A percentile compares a stretch with the other conserved stretches of the same genome.
These are phyloP conservation scores for Tragelaphus buxtoni DNA, from an alignment of 2,113 vertebrate species.

Conservation along the genomic window DNA sequence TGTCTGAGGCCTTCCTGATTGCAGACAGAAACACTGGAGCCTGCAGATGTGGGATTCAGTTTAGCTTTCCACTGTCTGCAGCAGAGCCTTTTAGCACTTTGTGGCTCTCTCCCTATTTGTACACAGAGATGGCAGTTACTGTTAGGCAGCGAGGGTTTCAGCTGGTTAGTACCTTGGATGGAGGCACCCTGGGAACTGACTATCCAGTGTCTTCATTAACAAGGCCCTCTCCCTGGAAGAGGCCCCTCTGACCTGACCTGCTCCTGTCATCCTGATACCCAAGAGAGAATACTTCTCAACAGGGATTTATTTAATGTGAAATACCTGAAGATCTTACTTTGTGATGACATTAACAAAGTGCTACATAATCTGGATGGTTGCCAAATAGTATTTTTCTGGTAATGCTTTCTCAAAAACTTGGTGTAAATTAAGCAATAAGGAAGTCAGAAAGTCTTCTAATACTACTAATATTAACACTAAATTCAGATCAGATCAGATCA, in stretches of 20 bases:
- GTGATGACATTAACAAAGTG: not conserved
- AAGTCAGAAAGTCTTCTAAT: conserved; percentile 5
- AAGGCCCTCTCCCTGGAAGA: not conserved
- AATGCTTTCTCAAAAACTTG: not conserved
- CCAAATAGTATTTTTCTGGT: conserved; percentile 1
- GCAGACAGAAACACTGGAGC: not conserved
- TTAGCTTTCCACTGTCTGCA: not conserved
- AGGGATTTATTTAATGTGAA: not conserved
- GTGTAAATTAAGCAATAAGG: conserved; percentile 33
- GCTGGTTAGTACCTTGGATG: not conserved
- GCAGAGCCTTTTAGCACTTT: not conserved
- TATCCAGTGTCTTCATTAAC: not conserved
- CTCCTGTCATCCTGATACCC: not conserved
- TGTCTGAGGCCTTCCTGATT: not conserved
- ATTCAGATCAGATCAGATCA: not conserved
- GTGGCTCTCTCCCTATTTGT: not conserved
- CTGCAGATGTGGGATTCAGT: not conserved
- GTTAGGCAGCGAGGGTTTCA: not conserved
- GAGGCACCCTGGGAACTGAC: not conserved
- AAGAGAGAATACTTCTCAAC: not conserved
- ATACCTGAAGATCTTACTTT: not conserved
- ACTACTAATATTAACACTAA: not conserved
- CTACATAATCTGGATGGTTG: not conserved
- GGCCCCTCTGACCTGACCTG: not conserved
- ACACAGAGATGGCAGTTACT: not conserved